phyloP scores from a whole-genome alignment of 1,140 invertebrate genomes.

The Calliphora vicina region DNA sequence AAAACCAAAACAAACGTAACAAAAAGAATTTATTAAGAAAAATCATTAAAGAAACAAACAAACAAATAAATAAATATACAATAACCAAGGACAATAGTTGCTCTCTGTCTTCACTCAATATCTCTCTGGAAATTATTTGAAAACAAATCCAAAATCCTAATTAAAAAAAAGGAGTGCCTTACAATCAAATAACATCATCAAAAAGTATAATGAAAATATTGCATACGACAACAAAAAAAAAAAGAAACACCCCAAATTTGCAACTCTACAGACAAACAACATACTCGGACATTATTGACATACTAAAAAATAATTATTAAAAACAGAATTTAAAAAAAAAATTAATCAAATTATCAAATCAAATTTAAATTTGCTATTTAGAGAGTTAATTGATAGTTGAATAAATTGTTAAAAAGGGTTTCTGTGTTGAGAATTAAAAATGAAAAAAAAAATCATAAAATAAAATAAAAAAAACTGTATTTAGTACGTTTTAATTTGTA shows the following conservation, averaged over 20 bases:
- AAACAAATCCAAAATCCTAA: conserved; percentile 5
- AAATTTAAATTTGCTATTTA: not conserved
- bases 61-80: not conserved
- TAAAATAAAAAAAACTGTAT: not conserved
- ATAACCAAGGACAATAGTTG: conserved; percentile 29
- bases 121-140: conserved; percentile 23
- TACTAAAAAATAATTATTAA: not conserved
- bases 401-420: not conserved
- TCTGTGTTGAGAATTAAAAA: not conserved
- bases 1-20: conserved; percentile 43
- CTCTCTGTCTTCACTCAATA: conserved; percentile 9
- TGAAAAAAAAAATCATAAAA: not conserved
- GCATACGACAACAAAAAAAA: not conserved
- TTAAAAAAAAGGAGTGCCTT: conserved; percentile 36
- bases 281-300: not conserved
- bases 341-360: not conserved
- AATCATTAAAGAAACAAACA: conserved; percentile 22
- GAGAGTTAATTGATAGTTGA: conserved; percentile 7
- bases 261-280: not conserved
- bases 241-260: not conserved
- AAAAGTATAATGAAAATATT: not conserved
- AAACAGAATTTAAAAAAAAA: not conserved
- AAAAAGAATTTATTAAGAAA: conserved; percentile 27
- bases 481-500: not conserved
- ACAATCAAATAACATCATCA: conserved; percentile 21